Percentiles rank a stretch among this genome's conserved stretches.
These are phyloP conservation scores for Acanthosepion esculentum DNA, from an alignment of 2,888 invertebrate genomes.

Conservation along the genomic window DNA sequence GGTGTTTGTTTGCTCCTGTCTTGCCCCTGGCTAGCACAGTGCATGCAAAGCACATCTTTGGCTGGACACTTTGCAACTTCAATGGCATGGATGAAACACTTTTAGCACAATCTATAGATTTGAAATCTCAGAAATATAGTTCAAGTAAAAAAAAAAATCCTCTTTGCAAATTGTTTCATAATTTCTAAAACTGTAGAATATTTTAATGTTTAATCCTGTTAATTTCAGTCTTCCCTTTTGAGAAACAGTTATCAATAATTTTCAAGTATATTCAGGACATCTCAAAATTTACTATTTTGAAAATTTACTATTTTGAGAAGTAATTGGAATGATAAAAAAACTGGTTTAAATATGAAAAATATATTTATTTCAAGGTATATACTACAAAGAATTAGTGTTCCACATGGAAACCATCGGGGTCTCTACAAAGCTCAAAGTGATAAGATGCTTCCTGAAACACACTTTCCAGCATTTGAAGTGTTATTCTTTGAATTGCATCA, in stretches of 20 bases:
- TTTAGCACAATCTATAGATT: not conserved
- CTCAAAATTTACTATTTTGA: too few relatives aligned
- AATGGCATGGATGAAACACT: not conserved
- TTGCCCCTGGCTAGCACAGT: not conserved
- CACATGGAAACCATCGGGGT: too few relatives aligned
- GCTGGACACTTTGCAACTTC: slow-evolving; percentile 22
- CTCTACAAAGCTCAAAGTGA: too few relatives aligned
- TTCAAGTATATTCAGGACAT: too few relatives aligned
- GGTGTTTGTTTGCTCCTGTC: not conserved
- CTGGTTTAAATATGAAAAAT: too few relatives aligned
- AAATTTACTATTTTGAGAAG: too few relatives aligned
- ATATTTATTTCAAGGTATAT: too few relatives aligned
- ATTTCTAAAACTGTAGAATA: not conserved
- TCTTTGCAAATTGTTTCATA: not conserved
- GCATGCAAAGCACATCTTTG: not conserved
- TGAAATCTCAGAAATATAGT: not conserved
- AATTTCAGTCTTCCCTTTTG: not conserved
- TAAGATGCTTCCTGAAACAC: too few relatives aligned
- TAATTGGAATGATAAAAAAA: too few relatives aligned
- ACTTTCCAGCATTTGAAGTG: too few relatives aligned
- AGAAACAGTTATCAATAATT: not conserved
- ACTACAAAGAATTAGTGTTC: too few relatives aligned
- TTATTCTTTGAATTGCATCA: too few relatives aligned
- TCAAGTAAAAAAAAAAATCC: not conserved
- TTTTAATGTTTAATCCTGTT: not conserved